These are phyloP conservation scores for Porphyrio hochstetteri DNA, from an alignment of 2,113 vertebrate genomes.

Conservation along the genomic window DNA sequence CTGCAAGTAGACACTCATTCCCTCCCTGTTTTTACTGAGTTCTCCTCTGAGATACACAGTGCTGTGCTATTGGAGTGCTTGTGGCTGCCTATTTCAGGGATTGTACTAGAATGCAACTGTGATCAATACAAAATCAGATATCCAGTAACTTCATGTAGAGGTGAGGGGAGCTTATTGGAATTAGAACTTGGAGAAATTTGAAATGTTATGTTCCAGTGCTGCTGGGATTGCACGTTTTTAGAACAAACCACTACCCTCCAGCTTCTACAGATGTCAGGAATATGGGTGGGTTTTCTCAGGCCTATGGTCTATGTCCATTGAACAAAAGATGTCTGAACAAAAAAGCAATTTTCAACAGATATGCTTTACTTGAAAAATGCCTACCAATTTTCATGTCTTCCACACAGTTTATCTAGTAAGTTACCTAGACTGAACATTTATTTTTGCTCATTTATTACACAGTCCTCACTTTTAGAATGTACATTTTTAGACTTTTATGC, in stretches of 20 bases:
- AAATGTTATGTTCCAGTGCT: neutral
- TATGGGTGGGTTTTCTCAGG: neutral
- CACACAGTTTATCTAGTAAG: neutral
- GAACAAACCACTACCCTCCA: neutral
- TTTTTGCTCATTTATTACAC: neutral
- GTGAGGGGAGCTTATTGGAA: neutral
- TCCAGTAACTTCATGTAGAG: neutral
- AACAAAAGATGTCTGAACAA: neutral
- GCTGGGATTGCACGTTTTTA: neutral
- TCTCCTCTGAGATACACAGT: neutral
- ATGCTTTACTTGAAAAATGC: neutral
- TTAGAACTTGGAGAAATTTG: neutral
- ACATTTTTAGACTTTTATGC: conserved; percentile 2
- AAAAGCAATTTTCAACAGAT: neutral
- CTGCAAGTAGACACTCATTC: neutral
- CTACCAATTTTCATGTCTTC: neutral
- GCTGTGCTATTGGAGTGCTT: neutral
- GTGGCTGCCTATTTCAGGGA: neutral
- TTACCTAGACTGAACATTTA: conserved; percentile 30
- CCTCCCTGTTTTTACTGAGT: neutral
- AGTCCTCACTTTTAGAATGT: neutral
- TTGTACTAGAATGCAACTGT: neutral
- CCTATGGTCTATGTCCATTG: neutral
- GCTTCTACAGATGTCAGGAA: neutral
- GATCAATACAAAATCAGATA: neutral